Conservation (phyloP, 30 jellyfish, hydroid and myxozoan species). For the Pseudorhiza aurosa region DNA sequence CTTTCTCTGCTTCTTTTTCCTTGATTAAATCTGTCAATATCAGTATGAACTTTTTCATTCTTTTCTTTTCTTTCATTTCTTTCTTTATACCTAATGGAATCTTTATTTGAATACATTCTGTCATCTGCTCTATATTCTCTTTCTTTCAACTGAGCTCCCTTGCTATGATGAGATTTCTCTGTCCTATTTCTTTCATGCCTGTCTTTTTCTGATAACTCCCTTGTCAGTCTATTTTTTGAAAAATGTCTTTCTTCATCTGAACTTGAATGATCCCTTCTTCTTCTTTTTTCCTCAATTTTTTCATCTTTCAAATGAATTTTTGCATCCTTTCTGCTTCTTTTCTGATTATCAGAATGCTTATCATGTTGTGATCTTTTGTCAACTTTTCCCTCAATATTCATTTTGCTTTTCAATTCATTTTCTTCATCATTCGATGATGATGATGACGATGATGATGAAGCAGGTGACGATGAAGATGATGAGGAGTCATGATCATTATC, state of each 20-base stretch:
- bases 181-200: neutral
- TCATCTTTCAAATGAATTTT: neutral
- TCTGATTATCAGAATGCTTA: no score
- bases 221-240: neutral
- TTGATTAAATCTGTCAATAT: neutral
- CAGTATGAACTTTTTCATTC: neutral
- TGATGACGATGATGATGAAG: slow-evolving; percentile 2
- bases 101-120: neutral
- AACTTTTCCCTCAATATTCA: neutral
- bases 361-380: neutral
- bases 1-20: neutral
- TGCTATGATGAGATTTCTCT: neutral
- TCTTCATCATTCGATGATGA: neutral
- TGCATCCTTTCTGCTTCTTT: no score
- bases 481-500: no score
- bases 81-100: neutral
- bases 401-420: neutral
- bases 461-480: no score
- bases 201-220: neutral
- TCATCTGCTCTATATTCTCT: neutral
- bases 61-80: no score
- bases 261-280: slow-evolving; percentile 5
- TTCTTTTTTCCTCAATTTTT: neutral
- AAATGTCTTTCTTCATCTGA: neutral
- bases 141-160: neutral